Evolutionary conservation across 2,888 invertebrate genomes (phyloP), one percentile per base, ranked within the genome.

Genomic region (Melieria picta): DNA sequence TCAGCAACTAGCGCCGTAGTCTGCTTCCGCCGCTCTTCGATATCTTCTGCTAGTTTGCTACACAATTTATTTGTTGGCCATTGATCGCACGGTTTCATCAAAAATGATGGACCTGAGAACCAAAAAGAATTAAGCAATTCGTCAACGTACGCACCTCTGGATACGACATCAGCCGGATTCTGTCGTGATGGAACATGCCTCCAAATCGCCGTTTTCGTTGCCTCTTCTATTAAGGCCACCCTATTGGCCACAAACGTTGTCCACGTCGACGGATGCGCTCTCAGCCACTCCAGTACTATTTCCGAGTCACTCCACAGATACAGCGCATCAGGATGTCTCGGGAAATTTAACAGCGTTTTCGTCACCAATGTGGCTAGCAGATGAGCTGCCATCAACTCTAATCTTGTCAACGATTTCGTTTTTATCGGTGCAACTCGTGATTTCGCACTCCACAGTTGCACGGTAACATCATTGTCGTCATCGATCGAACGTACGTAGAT

Each of bases 361-460:
- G 63, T 62, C 9, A 67, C 11, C n/a, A 74, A n/a, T 42, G 71
- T 47, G 5, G 71, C 69, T 3, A 77, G 64, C 10, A 76, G 62
- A 3, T 75, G 64, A 4, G 72, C 69, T 30, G 75, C 76, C 50
- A 75, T 74, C 7, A 78, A 50, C 62, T 77, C 76, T 7, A 75
- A 64, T 30, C 72, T 70, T 47, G 76, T 74, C 52, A 78, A 61
- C 6, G 72, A 76, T 61, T 74, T 72, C 0, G 72, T 72, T 7
- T 73, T 74, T 6, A 75, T 68, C 11, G 75, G 75, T 30, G 76
- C 76, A 45, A 77, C 75, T 10, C 76, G 74, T 5, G 76, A 77
- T 62, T 76, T 78, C 6, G 73, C 69, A 46, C 73, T 72, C 2
- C 74, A 43, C 7, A 76, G 42, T 43, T 10, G 9, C 13, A 13